A percentile compares a stretch with the other conserved stretches of the same genome.
Conservation (phyloP, 1,140 invertebrate genomes). For the Antheraea pernyi region DNA sequence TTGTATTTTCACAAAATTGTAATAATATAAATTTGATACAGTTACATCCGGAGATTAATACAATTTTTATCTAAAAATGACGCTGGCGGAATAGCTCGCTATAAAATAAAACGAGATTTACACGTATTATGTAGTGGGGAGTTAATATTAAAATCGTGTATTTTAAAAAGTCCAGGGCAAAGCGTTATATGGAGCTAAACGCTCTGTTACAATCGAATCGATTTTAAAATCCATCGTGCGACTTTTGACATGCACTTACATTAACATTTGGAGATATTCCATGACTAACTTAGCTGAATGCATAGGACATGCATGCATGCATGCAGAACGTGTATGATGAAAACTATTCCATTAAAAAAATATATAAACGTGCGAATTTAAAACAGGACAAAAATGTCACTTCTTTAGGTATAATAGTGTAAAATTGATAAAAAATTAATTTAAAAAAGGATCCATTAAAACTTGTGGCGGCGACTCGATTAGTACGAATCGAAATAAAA, state of each 20-base stretch:
- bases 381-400: too few species aligned
- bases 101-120: conserved; percentile 5
- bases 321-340: not conserved
- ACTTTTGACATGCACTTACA: not conserved
- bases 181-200: too few species aligned
- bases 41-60: conserved; percentile 40
- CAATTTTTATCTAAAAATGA: conserved; percentile 35
- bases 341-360: not conserved
- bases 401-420: too few species aligned
- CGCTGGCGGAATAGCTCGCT: conserved; percentile 32
- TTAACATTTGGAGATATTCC: not conserved
- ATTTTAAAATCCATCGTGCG: not conserved
- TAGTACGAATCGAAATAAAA: not conserved
- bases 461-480: not conserved
- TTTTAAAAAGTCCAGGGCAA: not conserved
- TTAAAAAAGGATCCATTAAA: not conserved
- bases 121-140: conserved; percentile 7
- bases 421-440: not conserved
- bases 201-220: too few species aligned
- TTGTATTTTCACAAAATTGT: conserved; percentile 46
- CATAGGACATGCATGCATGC: too few species aligned
- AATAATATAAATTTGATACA: conserved; percentile 41
- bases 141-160: conserved; percentile 5
- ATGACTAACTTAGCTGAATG: not conserved
- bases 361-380: not conserved